phyloP scores from a whole-genome alignment of 2,113 vertebrate genomes.

The Boleophthalmus pectinirostris region DNA sequence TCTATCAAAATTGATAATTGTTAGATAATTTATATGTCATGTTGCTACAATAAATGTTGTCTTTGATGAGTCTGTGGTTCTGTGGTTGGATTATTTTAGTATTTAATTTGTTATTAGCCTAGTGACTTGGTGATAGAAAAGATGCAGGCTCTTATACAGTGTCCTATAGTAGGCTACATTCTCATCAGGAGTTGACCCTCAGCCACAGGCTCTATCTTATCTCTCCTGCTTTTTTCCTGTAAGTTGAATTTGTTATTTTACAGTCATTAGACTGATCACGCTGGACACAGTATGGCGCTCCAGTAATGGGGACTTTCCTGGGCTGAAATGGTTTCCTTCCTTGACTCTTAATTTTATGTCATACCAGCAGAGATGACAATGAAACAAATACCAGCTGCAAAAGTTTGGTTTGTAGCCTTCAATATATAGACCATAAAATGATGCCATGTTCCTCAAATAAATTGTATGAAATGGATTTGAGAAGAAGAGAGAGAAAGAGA shows the following conservation, averaged over 20 bases:
- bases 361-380: neutral
- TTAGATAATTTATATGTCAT: neutral
- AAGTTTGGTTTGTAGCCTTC: neutral
- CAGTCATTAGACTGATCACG: neutral
- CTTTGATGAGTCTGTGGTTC: neutral
- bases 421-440: too few relatives aligned
- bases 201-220: neutral
- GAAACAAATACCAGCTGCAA: neutral
- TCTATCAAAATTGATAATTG: neutral
- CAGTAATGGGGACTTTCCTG: conserved; percentile 43
- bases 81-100: neutral
- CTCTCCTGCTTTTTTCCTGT: conserved; percentile 4
- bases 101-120: neutral
- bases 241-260: neutral
- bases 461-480: too few relatives aligned
- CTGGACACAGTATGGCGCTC: neutral
- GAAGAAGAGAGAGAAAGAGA: too few relatives aligned
- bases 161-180: neutral
- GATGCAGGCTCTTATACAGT: neutral
- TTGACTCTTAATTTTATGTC: conserved; percentile 6
- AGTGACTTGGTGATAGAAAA: neutral
- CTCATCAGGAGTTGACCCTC: neutral
- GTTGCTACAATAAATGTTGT: neutral
- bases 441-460: too few relatives aligned
- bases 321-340: conserved; percentile 35